Evolutionary conservation across 2,797 vertebrate genomes (phyloP).

Genomic region (Centropyge bicolor): DNA sequence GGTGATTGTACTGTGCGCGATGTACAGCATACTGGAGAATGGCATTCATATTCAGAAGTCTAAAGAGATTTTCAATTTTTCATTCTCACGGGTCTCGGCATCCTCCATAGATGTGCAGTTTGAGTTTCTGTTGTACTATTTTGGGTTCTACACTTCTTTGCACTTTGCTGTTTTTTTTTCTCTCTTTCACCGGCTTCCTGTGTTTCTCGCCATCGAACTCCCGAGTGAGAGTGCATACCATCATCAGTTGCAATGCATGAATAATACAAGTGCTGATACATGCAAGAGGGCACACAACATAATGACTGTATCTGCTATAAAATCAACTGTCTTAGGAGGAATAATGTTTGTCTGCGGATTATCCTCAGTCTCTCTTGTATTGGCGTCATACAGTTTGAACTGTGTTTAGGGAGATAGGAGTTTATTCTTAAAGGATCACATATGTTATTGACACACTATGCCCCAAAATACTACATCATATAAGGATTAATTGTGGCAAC

Average conservation of each 20-base stretch:
- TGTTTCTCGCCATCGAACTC: conserved; percentile 15
- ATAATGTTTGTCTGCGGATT: not conserved
- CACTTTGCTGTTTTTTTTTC: conserved; percentile 5
- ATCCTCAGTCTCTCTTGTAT: not conserved
- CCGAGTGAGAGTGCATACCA: not conserved
- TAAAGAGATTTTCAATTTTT: not conserved
- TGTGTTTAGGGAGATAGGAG: not conserved
- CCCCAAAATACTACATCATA: conserved; percentile 2
- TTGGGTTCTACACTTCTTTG: conserved; percentile 2
- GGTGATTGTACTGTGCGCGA: not conserved
- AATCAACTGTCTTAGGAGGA: not conserved
- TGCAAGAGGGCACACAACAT: conserved; percentile 4
- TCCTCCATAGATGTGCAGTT: conserved; percentile 5
- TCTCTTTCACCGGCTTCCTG: not conserved
- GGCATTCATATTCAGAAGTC: conserved; percentile 1
- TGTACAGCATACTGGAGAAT: not conserved
- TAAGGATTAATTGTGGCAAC: not conserved
- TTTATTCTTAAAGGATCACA: not conserved
- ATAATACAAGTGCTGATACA: conserved; percentile 1
- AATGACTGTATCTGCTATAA: not conserved
- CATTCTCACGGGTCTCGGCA: conserved; percentile 1
- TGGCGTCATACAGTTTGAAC: conserved; percentile 5
- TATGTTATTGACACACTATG: not conserved
- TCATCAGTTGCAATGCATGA: conserved; percentile 6
- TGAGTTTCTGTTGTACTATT: conserved; percentile 25